Evolutionary conservation across 2,113 vertebrate genomes (phyloP).

Genomic region (Nycticebus coucang): DNA sequence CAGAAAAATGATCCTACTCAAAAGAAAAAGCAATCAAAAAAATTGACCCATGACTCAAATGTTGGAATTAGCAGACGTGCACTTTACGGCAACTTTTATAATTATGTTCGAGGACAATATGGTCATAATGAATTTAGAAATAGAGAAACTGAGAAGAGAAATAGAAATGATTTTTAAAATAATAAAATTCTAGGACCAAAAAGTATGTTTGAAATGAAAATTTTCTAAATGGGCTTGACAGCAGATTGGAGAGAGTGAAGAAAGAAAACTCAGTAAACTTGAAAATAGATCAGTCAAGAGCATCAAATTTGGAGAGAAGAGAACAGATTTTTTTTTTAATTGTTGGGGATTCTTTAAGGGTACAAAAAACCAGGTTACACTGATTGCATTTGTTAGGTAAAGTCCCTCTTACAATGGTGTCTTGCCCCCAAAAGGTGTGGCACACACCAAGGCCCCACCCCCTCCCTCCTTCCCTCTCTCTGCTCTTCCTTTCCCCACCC

Average conservation of each 20-base stretch:
- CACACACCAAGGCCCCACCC: too few relatives aligned
- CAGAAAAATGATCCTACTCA: background rate
- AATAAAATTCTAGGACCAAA: background rate
- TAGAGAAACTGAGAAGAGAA: background rate
- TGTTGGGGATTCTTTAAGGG: too few relatives aligned
- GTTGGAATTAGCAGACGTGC: background rate
- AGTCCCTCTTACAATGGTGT: too few relatives aligned
- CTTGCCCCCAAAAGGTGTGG: too few relatives aligned
- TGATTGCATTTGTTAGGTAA: too few relatives aligned
- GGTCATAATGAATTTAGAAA: background rate
- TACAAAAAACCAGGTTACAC: too few relatives aligned
- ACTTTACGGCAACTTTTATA: background rate
- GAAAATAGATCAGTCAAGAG: background rate
- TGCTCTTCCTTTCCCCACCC: too few relatives aligned
- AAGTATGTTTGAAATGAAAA: background rate
- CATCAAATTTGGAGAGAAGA: background rate
- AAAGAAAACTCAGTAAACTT: background rate
- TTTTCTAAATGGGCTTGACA: background rate
- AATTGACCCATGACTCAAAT: background rate
- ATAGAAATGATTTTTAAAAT: background rate
- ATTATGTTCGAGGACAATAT: conserved; percentile 35
- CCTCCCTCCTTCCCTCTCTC: too few relatives aligned
- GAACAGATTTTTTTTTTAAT: background rate
- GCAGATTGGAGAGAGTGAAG: background rate
- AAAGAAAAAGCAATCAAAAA: conserved; percentile 15